A percentile compares a stretch with the other conserved stretches of the same genome.
phyloP scores from a whole-genome alignment of 2,888 invertebrate species.

The Pogonocherus hispidulus region DNA sequence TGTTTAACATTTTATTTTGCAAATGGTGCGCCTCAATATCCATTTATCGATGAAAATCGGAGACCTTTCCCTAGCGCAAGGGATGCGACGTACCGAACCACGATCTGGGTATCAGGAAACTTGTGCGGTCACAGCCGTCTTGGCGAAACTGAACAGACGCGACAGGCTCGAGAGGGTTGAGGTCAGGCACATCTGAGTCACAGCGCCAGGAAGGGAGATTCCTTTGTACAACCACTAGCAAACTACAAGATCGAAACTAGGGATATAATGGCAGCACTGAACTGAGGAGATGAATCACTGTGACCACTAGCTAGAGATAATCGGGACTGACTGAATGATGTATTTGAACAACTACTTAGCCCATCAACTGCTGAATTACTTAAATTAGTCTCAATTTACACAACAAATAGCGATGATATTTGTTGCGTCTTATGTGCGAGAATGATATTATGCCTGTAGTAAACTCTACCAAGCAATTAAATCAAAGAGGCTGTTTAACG shows the following conservation, averaged over 20 bases:
- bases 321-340: conserved; percentile 48
- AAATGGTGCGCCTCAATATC: conserved; percentile 66
- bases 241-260: not conserved
- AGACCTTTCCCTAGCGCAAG: conserved; percentile 52
- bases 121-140: conserved; percentile 58
- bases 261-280: conserved; percentile 5
- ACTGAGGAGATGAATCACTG: conserved; percentile 6
- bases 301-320: conserved; percentile 19
- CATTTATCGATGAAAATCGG: conserved; percentile 64
- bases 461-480: conserved; percentile 11
- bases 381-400: conserved; percentile 65
- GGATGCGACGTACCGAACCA: conserved; percentile 39
- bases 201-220: not conserved
- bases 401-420: conserved; percentile 31
- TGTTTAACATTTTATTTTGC: conserved; percentile 76
- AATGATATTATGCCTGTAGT: not conserved
- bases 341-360: conserved; percentile 54
- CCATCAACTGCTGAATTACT: conserved; percentile 59
- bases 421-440: conserved; percentile 31
- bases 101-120: conserved; percentile 17
- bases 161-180: not conserved
- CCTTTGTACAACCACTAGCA: not conserved
- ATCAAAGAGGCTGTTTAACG: not conserved
- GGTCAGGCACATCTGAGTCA: conserved; percentile 17
- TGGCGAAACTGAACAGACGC: conserved; percentile 58